Base-by-base conservation (phyloP, 1,140 invertebrate genomes). In the Diprion similis region DNA sequence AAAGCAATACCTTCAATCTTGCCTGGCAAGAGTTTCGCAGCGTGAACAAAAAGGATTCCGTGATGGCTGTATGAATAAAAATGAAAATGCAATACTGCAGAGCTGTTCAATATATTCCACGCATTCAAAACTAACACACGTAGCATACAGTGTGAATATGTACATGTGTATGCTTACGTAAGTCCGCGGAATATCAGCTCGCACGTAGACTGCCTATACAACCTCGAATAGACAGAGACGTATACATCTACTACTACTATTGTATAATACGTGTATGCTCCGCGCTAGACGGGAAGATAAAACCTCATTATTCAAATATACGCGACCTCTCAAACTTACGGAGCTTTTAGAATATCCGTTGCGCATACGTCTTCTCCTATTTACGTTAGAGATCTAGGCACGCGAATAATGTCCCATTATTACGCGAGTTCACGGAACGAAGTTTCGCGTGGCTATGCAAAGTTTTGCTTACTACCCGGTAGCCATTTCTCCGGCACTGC, bases 391-490 rank as follows among this genome's bases (percentile, higher is more conserved):
- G 77, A 77, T 73, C 75, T 72, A 73, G 66, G 70, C 68, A 71
- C 71, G 73, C 75, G 78, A 79, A 79, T 79, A 78, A 78, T 79
- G 75, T 68, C 68, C 71, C 17, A 75, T 72, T 65, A 69, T 72
- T 72, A 73, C 76, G 76, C 77, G 51, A 59, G 51, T 59, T 59
- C 51, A 59, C 51, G 51, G 51, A 59, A 59, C 51, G 51, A 59
- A 59, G 51, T 59, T 59, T 59, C 51, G 51, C 51, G 51, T 59
- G 51, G 51, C 51, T 59, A 59, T 59, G 51, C 51, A 59, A 59
- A 59, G 51, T 59, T 59, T 59, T 59, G 51, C 51, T 59, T 59
- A 59, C 51, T 59, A 59, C 51, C 51, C 11, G 51, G 51, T 59
- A 59, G 51, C 51, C 51, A 59, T 59, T 59, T 59, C 51, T 59